Evolutionary conservation across 2,113 vertebrate species (phyloP).

Genomic region (Eulemur rufifrons): DNA sequence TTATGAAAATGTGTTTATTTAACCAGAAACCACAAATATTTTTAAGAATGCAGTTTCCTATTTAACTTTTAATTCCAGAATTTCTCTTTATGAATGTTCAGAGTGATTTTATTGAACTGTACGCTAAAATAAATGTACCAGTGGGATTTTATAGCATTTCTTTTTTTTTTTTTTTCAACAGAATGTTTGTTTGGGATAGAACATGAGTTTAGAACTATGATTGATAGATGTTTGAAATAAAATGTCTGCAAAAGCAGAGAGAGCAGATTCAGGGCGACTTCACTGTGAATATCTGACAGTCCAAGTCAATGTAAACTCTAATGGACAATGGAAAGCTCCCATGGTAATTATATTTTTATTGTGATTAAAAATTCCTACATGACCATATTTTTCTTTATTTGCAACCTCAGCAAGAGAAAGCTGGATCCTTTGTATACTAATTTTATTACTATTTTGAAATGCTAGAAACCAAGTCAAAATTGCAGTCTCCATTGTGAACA

Average conservation of each 20-base stretch:
- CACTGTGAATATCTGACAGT: conserved; percentile 53
- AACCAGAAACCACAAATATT: conserved; percentile 83
- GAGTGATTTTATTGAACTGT: conserved; percentile 72
- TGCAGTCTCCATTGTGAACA: background rate
- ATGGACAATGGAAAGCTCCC: conserved; percentile 1
- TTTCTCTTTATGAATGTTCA: conserved; percentile 69
- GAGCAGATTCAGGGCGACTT: conserved; percentile 45
- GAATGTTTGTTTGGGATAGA: conserved; percentile 53
- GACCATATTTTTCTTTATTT: conserved; percentile 39
- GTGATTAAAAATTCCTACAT: conserved; percentile 64
- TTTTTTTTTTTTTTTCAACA: background rate
- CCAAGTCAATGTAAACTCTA: conserved; percentile 53
- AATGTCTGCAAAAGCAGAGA: conserved; percentile 4
- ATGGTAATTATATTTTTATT: conserved; percentile 66
- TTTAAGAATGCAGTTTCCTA: conserved; percentile 77
- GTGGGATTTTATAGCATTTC: background rate
- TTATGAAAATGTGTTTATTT: conserved; percentile 85
- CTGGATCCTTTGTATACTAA: conserved; percentile 66
- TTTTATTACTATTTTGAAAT: conserved; percentile 60
- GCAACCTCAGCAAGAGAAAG: conserved; percentile 40
- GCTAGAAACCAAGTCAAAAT: conserved; percentile 59
- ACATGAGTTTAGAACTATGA: conserved; percentile 31
- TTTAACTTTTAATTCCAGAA: conserved; percentile 77
- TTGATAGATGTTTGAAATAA: conserved; percentile 53
- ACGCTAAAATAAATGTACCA: conserved; percentile 65